Evolutionary conservation across 2,797 vertebrate genomes (phyloP).

Genomic region (Todus mexicanus): DNA sequence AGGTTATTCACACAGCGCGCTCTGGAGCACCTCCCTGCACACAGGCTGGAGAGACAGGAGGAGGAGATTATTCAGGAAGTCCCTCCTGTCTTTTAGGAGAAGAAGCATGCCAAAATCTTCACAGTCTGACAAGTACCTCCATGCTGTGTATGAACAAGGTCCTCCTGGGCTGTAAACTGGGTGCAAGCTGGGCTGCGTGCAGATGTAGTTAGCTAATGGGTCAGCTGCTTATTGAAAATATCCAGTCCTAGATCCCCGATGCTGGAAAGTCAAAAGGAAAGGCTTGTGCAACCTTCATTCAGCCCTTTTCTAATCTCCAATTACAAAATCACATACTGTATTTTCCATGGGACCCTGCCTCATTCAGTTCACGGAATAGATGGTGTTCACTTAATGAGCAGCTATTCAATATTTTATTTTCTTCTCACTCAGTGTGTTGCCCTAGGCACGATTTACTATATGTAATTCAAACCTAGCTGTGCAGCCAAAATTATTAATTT

Average conservation of each 20-base stretch:
- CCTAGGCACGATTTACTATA: constrained; percentile 60
- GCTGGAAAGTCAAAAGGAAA: not conserved
- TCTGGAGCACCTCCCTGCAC: not conserved
- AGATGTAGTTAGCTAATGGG: not conserved
- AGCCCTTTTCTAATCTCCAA: not conserved
- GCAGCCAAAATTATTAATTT: constrained; percentile 63
- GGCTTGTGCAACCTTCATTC: not conserved
- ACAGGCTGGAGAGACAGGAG: not conserved
- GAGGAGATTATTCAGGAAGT: not conserved
- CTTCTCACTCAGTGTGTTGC: constrained; percentile 59
- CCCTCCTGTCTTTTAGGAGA: not conserved
- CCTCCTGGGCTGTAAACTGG: not conserved
- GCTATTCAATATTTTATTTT: constrained; percentile 69
- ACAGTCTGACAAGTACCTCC: not conserved
- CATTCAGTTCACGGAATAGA: constrained; percentile 26
- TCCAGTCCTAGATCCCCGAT: not conserved
- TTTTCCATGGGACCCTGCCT: constrained; percentile 34
- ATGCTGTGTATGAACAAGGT: accelerated
- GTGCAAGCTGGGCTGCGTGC: not conserved
- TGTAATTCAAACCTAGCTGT: constrained; percentile 61
- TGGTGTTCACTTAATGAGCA: constrained; percentile 46
- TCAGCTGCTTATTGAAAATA: not conserved
- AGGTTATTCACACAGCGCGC: not conserved
- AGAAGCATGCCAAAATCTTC: not conserved
- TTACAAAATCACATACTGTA: constrained; percentile 6